Evolutionary conservation across 2,888 invertebrate genomes (phyloP).

Genomic region (Corbicula japonica): DNA sequence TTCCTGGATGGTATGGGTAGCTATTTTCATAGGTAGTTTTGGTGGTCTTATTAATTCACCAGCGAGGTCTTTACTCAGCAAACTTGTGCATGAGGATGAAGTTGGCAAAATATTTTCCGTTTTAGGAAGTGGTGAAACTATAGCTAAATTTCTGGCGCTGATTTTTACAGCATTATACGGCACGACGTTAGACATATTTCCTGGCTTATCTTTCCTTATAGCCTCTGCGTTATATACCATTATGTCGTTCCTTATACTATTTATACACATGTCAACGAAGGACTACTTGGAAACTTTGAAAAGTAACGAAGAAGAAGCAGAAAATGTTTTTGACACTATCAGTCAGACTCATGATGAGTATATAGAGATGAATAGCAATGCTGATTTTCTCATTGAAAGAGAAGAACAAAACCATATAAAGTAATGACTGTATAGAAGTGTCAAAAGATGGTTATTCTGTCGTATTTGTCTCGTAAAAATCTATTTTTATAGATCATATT

Average conservation of each 20-base stretch:
- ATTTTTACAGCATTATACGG: slow-evolving; percentile 82
- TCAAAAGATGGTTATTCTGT: too few species aligned
- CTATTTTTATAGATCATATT: too few species aligned
- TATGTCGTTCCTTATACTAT: slow-evolving; percentile 68
- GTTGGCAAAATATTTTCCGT: slow-evolving; percentile 84
- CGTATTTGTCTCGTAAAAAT: too few species aligned
- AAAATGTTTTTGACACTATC: slow-evolving; percentile 40
- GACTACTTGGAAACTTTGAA: slow-evolving; percentile 58
- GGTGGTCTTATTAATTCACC: slow-evolving; percentile 82
- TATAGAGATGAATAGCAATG: slow-evolving; percentile 60
- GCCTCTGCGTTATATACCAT: slow-evolving; percentile 77
- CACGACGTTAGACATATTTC: slow-evolving; percentile 79
- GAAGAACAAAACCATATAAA: too few species aligned
- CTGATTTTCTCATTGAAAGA: slow-evolving; percentile 15
- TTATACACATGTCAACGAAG: slow-evolving; percentile 66
- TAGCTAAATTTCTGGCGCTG: slow-evolving; percentile 82
- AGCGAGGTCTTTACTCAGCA: slow-evolving; percentile 82
- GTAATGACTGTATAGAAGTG: too few species aligned
- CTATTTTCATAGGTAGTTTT: slow-evolving; percentile 77
- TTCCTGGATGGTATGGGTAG: slow-evolving; percentile 80
- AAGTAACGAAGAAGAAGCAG: slow-evolving; percentile 49
- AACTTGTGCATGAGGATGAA: slow-evolving; percentile 83
- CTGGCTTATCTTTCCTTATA: slow-evolving; percentile 80
- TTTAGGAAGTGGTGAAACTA: slow-evolving; percentile 83
- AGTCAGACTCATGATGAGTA: slow-evolving; percentile 53